A percentile compares a stretch with the other conserved stretches of the same genome.
Conservation (phyloP, 2,113 vertebrate species). For the Probosciger aterrimus region DNA sequence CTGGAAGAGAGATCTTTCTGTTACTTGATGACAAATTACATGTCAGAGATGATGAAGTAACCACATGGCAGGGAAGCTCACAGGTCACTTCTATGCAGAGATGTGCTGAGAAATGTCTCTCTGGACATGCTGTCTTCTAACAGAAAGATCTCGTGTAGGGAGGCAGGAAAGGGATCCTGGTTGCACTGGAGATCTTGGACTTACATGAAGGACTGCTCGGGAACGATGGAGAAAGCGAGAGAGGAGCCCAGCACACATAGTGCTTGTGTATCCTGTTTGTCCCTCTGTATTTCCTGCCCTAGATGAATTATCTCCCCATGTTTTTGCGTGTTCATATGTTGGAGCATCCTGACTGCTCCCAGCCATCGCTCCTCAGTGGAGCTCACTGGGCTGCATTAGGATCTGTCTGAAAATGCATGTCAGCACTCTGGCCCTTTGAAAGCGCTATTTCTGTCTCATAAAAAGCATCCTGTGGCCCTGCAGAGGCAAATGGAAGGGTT, state of each 20-base stretch:
- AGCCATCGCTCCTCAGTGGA: neutral
- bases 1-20: neutral
- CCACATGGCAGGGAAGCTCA: rapidly evolving
- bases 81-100: neutral
- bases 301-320: neutral
- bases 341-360: neutral
- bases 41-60: neutral
- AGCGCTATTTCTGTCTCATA: neutral
- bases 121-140: rapidly evolving
- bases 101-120: neutral
- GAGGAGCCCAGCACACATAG: neutral
- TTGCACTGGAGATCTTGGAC: neutral
- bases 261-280: neutral
- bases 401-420: neutral
- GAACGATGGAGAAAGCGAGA: neutral
- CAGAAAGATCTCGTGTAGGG: rapidly evolving
- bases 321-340: rapidly evolving
- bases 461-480: neutral
- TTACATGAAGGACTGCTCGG: neutral
- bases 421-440: neutral
- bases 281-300: neutral
- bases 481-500: rapidly evolving
- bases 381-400: neutral
- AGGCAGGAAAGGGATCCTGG: neutral
- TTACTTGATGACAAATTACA: neutral